Percentiles rank a stretch among this genome's conserved stretches.
phyloP scores from a whole-genome alignment of 1,140 invertebrate species.

The Lepidurus couesii region DNA sequence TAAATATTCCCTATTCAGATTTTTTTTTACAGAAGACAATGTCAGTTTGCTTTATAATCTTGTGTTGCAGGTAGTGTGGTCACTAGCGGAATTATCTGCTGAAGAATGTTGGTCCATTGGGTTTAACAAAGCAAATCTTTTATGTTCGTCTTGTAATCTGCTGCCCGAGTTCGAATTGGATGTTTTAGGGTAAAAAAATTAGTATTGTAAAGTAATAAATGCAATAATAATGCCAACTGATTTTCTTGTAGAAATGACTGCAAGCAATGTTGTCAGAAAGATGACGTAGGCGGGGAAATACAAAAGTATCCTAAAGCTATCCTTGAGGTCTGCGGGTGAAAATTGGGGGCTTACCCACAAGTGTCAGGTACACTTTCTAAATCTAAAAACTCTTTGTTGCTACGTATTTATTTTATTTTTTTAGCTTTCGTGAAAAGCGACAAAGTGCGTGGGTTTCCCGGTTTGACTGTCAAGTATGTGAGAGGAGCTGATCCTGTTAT shows the following conservation, averaged over 20 bases:
- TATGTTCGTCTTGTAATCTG: constrained; percentile 83
- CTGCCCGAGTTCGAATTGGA: constrained; percentile 69
- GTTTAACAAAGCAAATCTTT: constrained; percentile 74
- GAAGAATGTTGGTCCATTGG: constrained; percentile 81
- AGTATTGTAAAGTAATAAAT: neutral
- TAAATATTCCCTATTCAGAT: neutral
- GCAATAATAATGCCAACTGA: constrained; percentile 34
- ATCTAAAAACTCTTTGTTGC: neutral
- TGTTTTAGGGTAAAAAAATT: constrained; percentile 51
- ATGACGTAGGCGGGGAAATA: constrained; percentile 51
- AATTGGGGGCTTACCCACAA: constrained; percentile 91
- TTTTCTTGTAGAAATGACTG: constrained; percentile 59
- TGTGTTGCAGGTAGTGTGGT: constrained; percentile 31
- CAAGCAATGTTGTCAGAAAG: constrained; percentile 61
- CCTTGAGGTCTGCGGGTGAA: constrained; percentile 88
- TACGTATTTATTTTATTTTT: constrained; percentile 35
- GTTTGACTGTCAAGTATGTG: constrained; percentile 81
- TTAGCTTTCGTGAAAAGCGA: constrained; percentile 87
- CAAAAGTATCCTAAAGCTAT: constrained; percentile 75
- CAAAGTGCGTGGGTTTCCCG: constrained; percentile 74
- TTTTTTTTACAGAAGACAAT: neutral
- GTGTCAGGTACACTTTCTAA: constrained; percentile 62
- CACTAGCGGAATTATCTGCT: constrained; percentile 56
- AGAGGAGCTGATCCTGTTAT: constrained; percentile 87
- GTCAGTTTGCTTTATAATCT: neutral